A percentile compares a stretch with the other conserved stretches of the same genome.
Evolutionary conservation across 2,113 vertebrate species (phyloP).

Genomic region (Bufo bufo): DNA sequence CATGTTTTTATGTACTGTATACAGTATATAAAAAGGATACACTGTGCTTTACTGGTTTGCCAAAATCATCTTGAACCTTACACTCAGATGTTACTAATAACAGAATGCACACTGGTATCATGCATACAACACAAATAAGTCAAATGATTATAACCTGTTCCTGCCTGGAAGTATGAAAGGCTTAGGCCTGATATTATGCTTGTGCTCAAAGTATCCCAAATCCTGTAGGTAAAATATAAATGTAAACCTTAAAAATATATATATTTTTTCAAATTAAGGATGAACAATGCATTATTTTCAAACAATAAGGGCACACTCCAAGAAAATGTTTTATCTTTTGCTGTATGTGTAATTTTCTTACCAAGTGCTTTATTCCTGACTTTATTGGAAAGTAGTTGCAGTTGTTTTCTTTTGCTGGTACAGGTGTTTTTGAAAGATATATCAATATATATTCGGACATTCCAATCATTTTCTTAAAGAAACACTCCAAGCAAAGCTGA

Average conservation of each 20-base stretch:
- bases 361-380: no score
- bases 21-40: background rate
- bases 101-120: slow-evolving; percentile 56
- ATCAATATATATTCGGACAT: no score
- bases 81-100: background rate
- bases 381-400: no score
- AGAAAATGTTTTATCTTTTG: no score
- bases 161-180: slow-evolving; percentile 83
- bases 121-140: slow-evolving; percentile 70
- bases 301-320: background rate
- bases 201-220: slow-evolving; percentile 89
- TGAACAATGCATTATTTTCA: background rate
- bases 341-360: no score
- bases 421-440: no score
- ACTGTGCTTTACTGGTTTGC: background rate
- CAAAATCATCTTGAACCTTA: background rate
- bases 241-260: background rate
- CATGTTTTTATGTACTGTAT: background rate
- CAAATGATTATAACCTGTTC: slow-evolving; percentile 80
- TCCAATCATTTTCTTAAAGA: no score
- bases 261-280: background rate
- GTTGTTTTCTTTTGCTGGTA: no score
- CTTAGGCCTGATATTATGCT: slow-evolving; percentile 88
- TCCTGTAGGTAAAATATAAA: slow-evolving; percentile 69
- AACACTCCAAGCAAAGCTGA: no score